Percentiles rank a stretch among this genome's conserved stretches.
Evolutionary conservation across 2,797 vertebrate species (phyloP).

Genomic region (Channa striata): DNA sequence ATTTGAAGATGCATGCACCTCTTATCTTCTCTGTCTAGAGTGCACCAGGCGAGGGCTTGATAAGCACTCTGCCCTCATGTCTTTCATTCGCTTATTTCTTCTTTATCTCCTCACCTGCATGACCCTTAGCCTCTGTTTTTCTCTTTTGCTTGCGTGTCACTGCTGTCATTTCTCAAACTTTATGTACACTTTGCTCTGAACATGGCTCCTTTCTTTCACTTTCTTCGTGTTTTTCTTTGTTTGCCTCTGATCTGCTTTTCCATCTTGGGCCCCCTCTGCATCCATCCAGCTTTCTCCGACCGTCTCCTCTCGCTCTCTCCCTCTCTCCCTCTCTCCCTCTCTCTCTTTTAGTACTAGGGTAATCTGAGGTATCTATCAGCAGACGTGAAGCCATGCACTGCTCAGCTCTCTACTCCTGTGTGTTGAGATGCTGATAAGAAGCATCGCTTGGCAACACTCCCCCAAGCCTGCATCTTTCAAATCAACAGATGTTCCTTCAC

Average conservation of each 20-base stretch:
- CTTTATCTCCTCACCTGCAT: conserved; percentile 65
- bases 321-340: conserved; percentile 7
- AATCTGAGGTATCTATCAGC: conserved; percentile 77
- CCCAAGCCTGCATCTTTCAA: conserved; percentile 73
- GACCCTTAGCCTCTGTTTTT: conserved; percentile 30
- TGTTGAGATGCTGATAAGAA: conserved; percentile 76
- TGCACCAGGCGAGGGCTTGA: conserved; percentile 58
- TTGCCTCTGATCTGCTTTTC: conserved; percentile 7
- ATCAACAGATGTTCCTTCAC: conserved; percentile 79
- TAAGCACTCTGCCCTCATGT: conserved; percentile 67
- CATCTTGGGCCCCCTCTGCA: conserved; percentile 9
- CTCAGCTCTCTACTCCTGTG: conserved; percentile 64
- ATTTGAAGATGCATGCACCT: conserved; percentile 53
- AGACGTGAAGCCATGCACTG: conserved; percentile 61
- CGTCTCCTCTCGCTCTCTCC: conserved; percentile 18
- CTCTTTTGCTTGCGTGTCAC: conserved; percentile 23
- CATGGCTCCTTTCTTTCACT: background rate
- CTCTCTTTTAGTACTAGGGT: conserved; percentile 51
- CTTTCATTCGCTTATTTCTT: conserved; percentile 60
- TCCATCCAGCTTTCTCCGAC: conserved; percentile 25
- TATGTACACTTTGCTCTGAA: background rate
- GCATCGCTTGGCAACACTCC: conserved; percentile 74
- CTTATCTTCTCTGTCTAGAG: conserved; percentile 68
- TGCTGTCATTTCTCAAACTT: conserved; percentile 33
- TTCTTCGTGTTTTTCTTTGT: conserved; percentile 7